Evolutionary conservation across 2,113 vertebrate genomes (phyloP).

Genomic region (Etheostoma spectabile): DNA sequence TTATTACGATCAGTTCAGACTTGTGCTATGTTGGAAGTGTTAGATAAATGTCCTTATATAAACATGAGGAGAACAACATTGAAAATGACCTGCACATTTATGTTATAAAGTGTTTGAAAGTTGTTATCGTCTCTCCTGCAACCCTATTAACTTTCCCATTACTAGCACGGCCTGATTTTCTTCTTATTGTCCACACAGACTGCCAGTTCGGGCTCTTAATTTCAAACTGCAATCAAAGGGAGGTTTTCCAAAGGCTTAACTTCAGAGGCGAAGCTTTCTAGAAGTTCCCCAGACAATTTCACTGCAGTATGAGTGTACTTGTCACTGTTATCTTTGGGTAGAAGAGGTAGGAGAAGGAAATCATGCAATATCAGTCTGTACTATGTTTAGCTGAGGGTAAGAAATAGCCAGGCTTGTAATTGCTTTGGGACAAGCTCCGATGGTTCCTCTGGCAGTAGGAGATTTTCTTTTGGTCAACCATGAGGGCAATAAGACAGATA

Average conservation of each 20-base stretch:
- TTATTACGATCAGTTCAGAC: background rate
- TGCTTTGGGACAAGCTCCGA: slow-evolving; percentile 79
- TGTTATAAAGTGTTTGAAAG: slow-evolving; percentile 14
- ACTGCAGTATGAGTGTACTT: slow-evolving; percentile 62
- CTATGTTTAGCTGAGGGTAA: slow-evolving; percentile 74
- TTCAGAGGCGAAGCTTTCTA: slow-evolving; percentile 59
- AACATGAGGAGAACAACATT: background rate
- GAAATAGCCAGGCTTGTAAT: slow-evolving; percentile 80
- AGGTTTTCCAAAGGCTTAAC: slow-evolving; percentile 57
- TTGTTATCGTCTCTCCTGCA: background rate
- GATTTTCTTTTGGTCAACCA: slow-evolving; percentile 72
- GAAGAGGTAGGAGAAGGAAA: slow-evolving; percentile 63
- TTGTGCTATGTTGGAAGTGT: background rate
- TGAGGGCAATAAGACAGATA: slow-evolving; percentile 73
- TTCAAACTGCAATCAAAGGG: slow-evolving; percentile 55
- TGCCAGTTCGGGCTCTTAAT: slow-evolving; percentile 54
- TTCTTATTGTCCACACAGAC: slow-evolving; percentile 21
- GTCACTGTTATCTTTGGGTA: slow-evolving; percentile 63
- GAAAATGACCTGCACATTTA: slow-evolving; percentile 12
- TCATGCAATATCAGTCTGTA: slow-evolving; percentile 72
- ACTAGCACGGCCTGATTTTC: slow-evolving; percentile 9
- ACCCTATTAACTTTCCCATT: slow-evolving; percentile 43
- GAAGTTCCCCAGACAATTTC: slow-evolving; percentile 61
- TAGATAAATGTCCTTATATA: slow-evolving; percentile 1
- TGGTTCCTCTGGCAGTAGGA: slow-evolving; percentile 64